Evolutionary conservation across 2,888 invertebrate genomes (phyloP), one percentile per base, ranked within the genome.

Genomic region (Vannuccia rotundouncinata): DNA sequence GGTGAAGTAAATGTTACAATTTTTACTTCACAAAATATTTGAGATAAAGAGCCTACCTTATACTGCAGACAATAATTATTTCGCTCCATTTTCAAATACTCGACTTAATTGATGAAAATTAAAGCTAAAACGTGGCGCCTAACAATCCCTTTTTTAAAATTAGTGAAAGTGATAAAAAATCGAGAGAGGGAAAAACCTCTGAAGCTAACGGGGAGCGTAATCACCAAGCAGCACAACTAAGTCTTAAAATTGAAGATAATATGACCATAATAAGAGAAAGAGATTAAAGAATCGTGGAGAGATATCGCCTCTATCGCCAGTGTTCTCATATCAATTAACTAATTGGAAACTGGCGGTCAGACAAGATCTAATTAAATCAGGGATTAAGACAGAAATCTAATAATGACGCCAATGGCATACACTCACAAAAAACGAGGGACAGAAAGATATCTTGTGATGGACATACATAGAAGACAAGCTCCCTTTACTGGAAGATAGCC

Each of bases 361-460:
- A 66, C 66, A 66, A 66, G 66, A 66, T 66, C 66, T 66, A 66
- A 66, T 66, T 66, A 66, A 66, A 66, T 66, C 66, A 66, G 10
- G 25, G 66, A 66, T 66, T 66, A 66, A 66, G 66, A 66, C 66
- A 66, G 66, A 66, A 66, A 66, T 66, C 66, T 66, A 66, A 66
- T 66, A 66, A 66, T 66, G 66, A 66, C 22, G 66, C 66, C 45
- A 45, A 45, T 45, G 45, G 45, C 45, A 5, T 45, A 45, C 17
- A 45, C 45, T 45, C 45, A 17, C 17, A 5, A 10, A n/a, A n/a
- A n/a, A n/a, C n/a, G n/a, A n/a, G n/a, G n/a, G n/a, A n/a, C n/a
- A n/a, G n/a, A n/a, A n/a, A n/a, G 13, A 45, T 13, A 5, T 45
- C 10, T 22, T 5, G 2, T 66, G 66, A 66, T 66, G 66, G 66